Base-by-base conservation (phyloP, 2,797 vertebrate genomes). In the Heteromormyrus szaboi region DNA sequence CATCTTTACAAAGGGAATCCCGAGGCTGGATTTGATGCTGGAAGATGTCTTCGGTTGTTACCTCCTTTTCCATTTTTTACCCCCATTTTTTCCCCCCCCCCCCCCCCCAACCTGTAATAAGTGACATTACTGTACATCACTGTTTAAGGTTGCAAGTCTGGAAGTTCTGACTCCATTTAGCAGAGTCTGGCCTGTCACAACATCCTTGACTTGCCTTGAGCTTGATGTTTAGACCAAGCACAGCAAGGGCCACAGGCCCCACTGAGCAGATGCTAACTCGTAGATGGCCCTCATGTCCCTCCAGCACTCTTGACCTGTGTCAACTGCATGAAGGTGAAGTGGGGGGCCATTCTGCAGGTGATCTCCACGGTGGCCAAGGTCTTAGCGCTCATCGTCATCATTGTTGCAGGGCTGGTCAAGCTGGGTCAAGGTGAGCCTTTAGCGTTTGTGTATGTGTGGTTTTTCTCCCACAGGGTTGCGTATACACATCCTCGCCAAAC, bases 261-360 rank as follows among this genome's bases (percentile, higher is more conserved):
- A 29, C 22, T 3, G 62, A 29, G 22, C 62, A 29, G 22, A 29
- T 4, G 11, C 68, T 41, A 37, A 76, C 68, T 33, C 4, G 1
- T 33, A 6, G 4, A 14, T 41, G 29, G 50, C 53, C 11, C 51
- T 65, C 3, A 4, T 29, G 81, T 41, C 85, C 48, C 46, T 0
- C 50, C 91, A 97, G 97, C 93, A 91, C 90, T 96, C 56, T 91
- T 97, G 91, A 97, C 96, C 0, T 90, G n/a, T 88, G 95, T 97
- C 68, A 97, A 97, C 93, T 96, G 94, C 89, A 94, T 96, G 95
- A 97, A 96, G 91, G 97, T 97, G 51, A 97, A 96, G 91, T 97
- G 96, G 96, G 97, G 96, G 0, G 96, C 96, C n/a, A 94, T 95
- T 89, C 95, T 97, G 48, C 96, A 97, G 93, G 96, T 97, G 84